Evolutionary conservation across 2,113 vertebrate species (phyloP), one percentile per base, ranked within the genome.

Genomic region (Psophia crepitans): DNA sequence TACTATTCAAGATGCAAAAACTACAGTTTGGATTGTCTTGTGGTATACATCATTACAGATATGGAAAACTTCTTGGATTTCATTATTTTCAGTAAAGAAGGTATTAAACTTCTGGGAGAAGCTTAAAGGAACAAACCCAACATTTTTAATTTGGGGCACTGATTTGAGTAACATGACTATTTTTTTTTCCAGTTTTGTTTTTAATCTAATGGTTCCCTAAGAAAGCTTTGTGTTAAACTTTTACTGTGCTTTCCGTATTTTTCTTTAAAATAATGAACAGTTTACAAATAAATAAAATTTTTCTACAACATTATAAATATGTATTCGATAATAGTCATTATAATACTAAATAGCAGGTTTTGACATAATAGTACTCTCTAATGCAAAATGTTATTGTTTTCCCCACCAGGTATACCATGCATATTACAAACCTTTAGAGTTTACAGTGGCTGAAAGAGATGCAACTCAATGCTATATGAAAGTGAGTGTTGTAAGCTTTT

Each of bases 391-490:
- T 76, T 89, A 12, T 1, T 90, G 28, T 56, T 91, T 87, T 81
- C 90, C 64, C 66, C 69, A 8, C 77, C 93, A 99, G 99, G 98
- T 99, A 8, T 99, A 98, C 92, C 99, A 99, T 19, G 99, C 99
- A 0, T 99, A 99, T 97, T 99, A 99, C 94, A 99, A 99, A 92
- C 99, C 99, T 5, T 96, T 99, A 89, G 99, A 99, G 93, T 99
- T 99, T 96, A 98, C 98, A 4, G 98, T 99, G 28, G 95, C 99
- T 22, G 98, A 99, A 94, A 98, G 98, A 69, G 98, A 99, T 56
- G 96, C 98, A 17, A 95, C 98, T 94, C 99, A 99, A 71, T 99
- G 99, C 95, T 99, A 99, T 97, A 96, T 99, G 14, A 99, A 99
- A 98, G 99, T 99, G 76, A 97, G 97, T 71, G 22, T 51, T 87